Evolutionary conservation across 35 echinoderm and acorn worm genomes (phyloP).

Genomic region (Diadema setosum): DNA sequence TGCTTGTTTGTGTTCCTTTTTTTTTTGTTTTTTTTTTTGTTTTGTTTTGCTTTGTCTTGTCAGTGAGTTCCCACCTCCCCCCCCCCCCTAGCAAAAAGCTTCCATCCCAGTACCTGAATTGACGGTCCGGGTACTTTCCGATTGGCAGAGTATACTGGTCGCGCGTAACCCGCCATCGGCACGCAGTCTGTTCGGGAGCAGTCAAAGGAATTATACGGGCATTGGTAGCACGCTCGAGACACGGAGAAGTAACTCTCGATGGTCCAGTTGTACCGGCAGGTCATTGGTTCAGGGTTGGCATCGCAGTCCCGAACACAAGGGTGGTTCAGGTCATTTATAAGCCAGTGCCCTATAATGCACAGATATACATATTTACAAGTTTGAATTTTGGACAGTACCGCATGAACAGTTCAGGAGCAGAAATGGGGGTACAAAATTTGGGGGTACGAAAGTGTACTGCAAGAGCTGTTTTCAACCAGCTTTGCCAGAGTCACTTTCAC

Average conservation of each 20-base stretch:
- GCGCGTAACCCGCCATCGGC: constrained; percentile 36
- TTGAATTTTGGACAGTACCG: no score
- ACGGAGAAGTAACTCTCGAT: constrained; percentile 73
- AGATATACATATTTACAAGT: no score
- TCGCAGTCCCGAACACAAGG: constrained; percentile 31
- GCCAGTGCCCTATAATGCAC: not conserved
- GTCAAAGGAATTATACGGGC: constrained; percentile 48
- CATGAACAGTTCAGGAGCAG: no score
- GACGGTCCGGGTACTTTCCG: constrained; percentile 56
- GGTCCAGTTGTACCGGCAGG: constrained; percentile 51
- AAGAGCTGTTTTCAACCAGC: no score
- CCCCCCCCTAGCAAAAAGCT: no score
- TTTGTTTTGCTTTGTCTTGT: no score
- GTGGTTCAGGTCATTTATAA: constrained; percentile 12
- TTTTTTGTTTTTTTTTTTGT: no score
- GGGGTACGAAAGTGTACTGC: no score
- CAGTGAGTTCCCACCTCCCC: no score
- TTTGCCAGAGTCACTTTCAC: no score
- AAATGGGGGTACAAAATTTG: no score
- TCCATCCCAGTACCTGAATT: constrained; percentile 56
- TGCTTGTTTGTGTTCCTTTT: no score
- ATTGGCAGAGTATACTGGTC: constrained; percentile 59
- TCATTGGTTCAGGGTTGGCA: not conserved
- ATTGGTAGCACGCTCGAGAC: constrained; percentile 79
- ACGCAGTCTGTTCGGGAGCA: constrained; percentile 60